These are phyloP conservation scores for Mactromeris polynyma DNA, from an alignment of 2,888 invertebrate genomes.

Conservation along the genomic window DNA sequence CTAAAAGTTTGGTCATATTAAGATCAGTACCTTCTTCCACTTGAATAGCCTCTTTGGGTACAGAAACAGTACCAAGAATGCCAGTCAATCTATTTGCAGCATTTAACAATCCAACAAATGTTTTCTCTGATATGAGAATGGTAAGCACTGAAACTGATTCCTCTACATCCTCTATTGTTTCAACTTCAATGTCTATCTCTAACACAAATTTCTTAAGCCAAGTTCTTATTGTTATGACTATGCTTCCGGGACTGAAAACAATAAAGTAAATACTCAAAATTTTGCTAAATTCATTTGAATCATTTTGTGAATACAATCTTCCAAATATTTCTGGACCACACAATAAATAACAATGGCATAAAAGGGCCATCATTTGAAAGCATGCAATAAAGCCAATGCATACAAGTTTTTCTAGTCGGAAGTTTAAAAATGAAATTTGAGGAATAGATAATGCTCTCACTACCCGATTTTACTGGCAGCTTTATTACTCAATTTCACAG, in stretches of 20 bases:
- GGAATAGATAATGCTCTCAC: too few relatives aligned
- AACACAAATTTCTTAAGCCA: neutral
- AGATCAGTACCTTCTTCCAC: neutral
- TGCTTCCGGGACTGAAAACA: neutral
- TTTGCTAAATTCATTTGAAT: neutral
- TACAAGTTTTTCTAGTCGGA: too few relatives aligned
- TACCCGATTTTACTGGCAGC: too few relatives aligned
- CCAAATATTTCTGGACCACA: too few relatives aligned
- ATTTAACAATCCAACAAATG: neutral
- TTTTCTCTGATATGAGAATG: neutral
- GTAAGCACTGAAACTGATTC: neutral
- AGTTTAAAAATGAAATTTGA: too few relatives aligned
- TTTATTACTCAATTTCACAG: too few relatives aligned
- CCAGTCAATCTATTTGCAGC: neutral
- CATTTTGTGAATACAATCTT: too few relatives aligned
- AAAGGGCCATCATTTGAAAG: too few relatives aligned
- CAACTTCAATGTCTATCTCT: neutral
- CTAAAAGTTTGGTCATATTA: too few relatives aligned
- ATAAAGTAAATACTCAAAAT: neutral
- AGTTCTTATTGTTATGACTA: neutral
- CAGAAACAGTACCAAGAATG: neutral
- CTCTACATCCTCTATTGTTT: neutral
- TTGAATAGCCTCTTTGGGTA: neutral
- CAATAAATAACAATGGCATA: too few relatives aligned
- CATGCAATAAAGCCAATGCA: too few relatives aligned